Conservation (phyloP, 2,888 invertebrate genomes). For the Rhamnusium bicolor region DNA sequence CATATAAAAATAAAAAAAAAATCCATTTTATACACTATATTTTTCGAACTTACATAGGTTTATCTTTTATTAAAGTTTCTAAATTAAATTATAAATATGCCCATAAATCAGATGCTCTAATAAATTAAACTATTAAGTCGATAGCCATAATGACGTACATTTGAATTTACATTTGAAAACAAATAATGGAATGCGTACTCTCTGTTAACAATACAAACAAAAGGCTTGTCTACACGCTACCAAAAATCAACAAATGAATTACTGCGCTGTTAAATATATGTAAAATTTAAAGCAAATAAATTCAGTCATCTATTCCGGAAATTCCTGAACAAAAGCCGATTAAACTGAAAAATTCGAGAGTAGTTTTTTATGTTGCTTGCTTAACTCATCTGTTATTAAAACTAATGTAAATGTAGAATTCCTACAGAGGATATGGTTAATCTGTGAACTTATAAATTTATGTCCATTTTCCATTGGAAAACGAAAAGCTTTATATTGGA, state of each 20-base stretch:
- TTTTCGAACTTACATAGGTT: too few species aligned
- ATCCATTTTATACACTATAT: too few species aligned
- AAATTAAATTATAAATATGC: too few species aligned
- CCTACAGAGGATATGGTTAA: not conserved
- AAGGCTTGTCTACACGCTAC: constrained; percentile 18
- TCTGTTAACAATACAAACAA: constrained; percentile 26
- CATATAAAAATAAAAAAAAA: too few species aligned
- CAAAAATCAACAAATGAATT: constrained; percentile 35
- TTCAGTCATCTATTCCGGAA: not conserved
- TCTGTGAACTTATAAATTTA: too few species aligned
- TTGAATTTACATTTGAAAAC: constrained; percentile 24
- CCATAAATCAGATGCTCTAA: not conserved
- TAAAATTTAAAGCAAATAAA: constrained; percentile 26
- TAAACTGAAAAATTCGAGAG: constrained; percentile 8
- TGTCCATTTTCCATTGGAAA: not conserved
- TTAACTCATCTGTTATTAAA: not conserved
- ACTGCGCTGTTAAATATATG: constrained; percentile 29
- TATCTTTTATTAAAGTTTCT: too few species aligned
- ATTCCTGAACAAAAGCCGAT: constrained; percentile 17
- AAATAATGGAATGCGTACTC: constrained; percentile 14
- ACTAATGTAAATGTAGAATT: not conserved
- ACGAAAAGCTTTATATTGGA: too few species aligned
- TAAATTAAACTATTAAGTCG: not conserved
- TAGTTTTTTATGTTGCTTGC: constrained; percentile 8
- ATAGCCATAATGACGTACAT: not conserved